Evolutionary conservation across 2,113 vertebrate genomes (phyloP).

Genomic region (Melanerpes formicivorus): DNA sequence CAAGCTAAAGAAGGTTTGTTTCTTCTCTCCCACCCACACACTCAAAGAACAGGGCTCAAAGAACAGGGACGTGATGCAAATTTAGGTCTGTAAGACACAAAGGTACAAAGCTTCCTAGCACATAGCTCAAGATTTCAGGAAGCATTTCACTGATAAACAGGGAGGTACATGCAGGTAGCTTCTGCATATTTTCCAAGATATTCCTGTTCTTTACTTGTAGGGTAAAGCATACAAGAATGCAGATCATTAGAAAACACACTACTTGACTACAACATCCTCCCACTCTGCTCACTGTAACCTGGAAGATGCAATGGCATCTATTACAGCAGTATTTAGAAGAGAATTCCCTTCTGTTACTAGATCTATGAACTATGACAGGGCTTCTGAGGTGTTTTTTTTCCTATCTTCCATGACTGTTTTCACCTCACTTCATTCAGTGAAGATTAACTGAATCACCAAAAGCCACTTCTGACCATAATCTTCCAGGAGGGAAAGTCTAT

Average conservation of each 20-base stretch:
- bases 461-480: background rate
- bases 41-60: background rate
- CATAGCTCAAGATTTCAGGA: background rate
- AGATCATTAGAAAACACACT: background rate
- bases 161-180: background rate
- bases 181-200: background rate
- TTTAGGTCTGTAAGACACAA: background rate
- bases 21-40: background rate
- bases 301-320: background rate
- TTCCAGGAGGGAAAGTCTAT: background rate
- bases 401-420: background rate
- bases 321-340: background rate
- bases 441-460: background rate
- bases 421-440: background rate
- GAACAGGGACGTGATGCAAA: background rate
- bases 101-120: background rate
- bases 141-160: background rate
- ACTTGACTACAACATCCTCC: background rate
- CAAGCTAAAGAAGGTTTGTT: background rate
- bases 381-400: too few species aligned
- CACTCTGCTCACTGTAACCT: background rate
- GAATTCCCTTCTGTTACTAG: background rate
- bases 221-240: background rate
- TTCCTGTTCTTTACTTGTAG: background rate
- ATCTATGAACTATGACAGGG: background rate